A percentile compares a stretch with the other conserved stretches of the same genome.
phyloP scores from a whole-genome alignment of 1,140 invertebrate species.

The Drosophila takahashii region DNA sequence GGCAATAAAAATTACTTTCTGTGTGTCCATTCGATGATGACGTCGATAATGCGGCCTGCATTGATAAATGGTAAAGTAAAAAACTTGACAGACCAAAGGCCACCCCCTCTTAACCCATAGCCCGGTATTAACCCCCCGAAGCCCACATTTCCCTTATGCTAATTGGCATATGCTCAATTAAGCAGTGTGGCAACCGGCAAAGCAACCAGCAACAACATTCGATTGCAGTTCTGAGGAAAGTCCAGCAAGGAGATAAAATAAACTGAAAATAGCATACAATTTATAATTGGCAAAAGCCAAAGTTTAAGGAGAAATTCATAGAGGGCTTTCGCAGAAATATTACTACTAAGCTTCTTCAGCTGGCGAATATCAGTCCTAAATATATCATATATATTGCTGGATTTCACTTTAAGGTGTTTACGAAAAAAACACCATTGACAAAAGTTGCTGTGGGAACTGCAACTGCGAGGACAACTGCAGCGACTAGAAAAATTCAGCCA shows the following conservation, averaged over 20 bases:
- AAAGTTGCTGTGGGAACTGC: constrained; percentile 17
- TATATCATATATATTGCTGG: background rate
- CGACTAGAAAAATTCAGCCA: constrained; percentile 2
- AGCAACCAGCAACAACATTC: constrained; percentile 40
- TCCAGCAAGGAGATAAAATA: background rate
- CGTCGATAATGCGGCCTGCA: constrained; percentile 31
- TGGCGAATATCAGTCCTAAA: background rate
- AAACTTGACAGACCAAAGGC: background rate
- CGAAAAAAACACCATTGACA: background rate
- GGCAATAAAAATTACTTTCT: background rate
- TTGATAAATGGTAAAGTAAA: background rate
- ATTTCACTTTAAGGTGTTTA: background rate
- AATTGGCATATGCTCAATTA: constrained; percentile 83
- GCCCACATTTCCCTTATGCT: constrained; percentile 48
- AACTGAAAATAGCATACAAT: background rate
- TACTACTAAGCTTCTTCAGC: background rate
- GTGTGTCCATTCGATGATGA: constrained; percentile 43
- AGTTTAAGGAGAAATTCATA: too few species aligned
- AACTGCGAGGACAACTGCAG: constrained; percentile 7
- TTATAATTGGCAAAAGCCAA: background rate
- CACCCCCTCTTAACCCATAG: background rate
- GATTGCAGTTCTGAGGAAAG: constrained; percentile 3
- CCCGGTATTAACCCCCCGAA: background rate
- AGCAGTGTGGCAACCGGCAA: constrained; percentile 61
- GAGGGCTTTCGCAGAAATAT: background rate